Percentiles rank a stretch among this genome's conserved stretches.
These are phyloP conservation scores for Athene noctua DNA, from an alignment of 2,113 vertebrate genomes.

Conservation along the genomic window DNA sequence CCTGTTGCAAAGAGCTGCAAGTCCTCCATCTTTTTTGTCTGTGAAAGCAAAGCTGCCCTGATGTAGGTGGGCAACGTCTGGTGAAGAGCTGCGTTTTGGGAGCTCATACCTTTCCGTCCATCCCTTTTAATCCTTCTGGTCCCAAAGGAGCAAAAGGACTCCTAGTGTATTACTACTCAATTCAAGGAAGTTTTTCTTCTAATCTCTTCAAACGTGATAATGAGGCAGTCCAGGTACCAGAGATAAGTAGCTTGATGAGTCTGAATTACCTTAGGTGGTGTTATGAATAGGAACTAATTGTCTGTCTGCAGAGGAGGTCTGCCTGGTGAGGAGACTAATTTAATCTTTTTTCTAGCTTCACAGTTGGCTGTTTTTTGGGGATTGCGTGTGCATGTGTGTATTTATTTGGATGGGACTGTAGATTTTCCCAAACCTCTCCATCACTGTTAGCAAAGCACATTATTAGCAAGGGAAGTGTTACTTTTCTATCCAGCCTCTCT, in stretches of 20 bases:
- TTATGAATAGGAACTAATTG: not conserved
- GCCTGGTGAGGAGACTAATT: not conserved
- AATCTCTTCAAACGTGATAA: not conserved
- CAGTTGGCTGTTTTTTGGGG: not conserved
- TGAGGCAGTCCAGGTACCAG: not conserved
- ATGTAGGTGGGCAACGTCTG: not conserved
- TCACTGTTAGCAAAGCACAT: not conserved
- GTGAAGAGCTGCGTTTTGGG: not conserved
- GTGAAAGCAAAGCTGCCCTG: not conserved
- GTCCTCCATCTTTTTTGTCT: not conserved
- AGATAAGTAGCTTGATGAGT: not conserved
- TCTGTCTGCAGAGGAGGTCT: not conserved
- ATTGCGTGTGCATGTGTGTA: not conserved
- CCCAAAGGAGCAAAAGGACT: not conserved
- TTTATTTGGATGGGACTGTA: not conserved
- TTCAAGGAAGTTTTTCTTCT: not conserved
- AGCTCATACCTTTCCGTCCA: not conserved
- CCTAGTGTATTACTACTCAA: not conserved
- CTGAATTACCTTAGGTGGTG: not conserved
- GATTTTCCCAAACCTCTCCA: not conserved
- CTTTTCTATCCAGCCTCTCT: not conserved
- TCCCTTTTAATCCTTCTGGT: not conserved
- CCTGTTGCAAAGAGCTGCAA: not conserved
- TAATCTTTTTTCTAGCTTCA: not conserved
- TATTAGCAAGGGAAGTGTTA: not conserved